Evolutionary conservation across 30 jellyfish, hydroid and myxozoan genomes (phyloP).

Genomic region (Aurelia aurita): DNA sequence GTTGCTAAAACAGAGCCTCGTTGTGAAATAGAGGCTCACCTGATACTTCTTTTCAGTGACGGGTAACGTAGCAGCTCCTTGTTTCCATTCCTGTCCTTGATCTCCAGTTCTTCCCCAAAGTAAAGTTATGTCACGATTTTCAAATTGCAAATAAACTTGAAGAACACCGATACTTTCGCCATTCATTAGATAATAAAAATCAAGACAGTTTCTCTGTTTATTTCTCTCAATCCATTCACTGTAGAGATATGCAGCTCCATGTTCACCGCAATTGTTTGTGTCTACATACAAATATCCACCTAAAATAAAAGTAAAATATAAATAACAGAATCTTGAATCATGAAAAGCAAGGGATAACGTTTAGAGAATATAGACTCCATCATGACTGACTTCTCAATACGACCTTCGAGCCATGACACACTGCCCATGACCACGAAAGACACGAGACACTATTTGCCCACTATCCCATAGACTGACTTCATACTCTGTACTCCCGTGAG

Average conservation of each 20-base stretch:
- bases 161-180: conserved; percentile 70
- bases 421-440: no score
- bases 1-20: no score
- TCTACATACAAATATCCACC: not conserved
- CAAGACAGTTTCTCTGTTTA: conserved; percentile 71
- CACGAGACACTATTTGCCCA: no score
- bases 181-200: conserved; percentile 75
- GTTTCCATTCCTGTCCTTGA: conserved; percentile 85
- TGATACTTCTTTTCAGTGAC: conserved; percentile 38
- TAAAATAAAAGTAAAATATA: not conserved
- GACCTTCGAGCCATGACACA: no score
- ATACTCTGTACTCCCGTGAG: no score
- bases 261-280: no score
- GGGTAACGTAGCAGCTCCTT: conserved; percentile 71
- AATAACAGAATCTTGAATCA: no score
- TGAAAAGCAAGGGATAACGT: no score
- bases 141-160: not conserved
- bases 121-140: conserved; percentile 44
- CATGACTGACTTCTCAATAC: no score
- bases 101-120: conserved; percentile 77
- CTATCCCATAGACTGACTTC: no score
- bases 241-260: no score
- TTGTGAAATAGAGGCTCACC: conserved; percentile 13
- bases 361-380: no score
- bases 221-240: conserved; percentile 64